A percentile compares a stretch with the other conserved stretches of the same genome.
These are phyloP conservation scores for Fulmarus glacialis DNA, from an alignment of 2,113 vertebrate species.

Conservation along the genomic window DNA sequence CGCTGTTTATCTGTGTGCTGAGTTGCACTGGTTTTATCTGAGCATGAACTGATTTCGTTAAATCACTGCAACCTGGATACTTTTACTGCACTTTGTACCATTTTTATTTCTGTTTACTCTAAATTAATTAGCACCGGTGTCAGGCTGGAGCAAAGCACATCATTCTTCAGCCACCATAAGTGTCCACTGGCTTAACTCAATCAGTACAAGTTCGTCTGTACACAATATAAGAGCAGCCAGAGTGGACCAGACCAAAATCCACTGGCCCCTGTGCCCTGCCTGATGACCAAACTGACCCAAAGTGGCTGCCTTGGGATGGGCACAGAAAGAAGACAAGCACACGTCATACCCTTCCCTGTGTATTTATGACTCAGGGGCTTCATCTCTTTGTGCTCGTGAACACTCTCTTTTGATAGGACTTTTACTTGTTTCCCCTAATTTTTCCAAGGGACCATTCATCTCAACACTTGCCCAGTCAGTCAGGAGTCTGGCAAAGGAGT, in stretches of 20 bases:
- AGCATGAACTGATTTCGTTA: neutral
- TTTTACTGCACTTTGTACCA: slow-evolving; percentile 17
- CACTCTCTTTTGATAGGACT: neutral
- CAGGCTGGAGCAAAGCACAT: slow-evolving; percentile 1
- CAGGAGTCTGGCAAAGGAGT: neutral
- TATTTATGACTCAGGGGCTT: neutral
- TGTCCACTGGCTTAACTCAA: neutral
- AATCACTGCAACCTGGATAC: slow-evolving; percentile 28
- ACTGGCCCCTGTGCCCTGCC: neutral
- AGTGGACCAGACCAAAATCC: neutral
- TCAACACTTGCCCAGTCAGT: neutral
- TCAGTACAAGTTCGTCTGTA: neutral
- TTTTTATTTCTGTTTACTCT: slow-evolving; percentile 44
- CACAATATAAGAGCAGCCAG: neutral
- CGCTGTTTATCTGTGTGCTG: neutral
- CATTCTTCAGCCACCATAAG: slow-evolving; percentile 6
- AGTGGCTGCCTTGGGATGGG: neutral
- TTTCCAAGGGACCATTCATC: neutral
- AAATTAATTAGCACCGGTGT: neutral
- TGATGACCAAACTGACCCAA: neutral
- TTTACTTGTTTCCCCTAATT: neutral
- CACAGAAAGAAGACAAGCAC: neutral
- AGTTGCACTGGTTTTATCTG: slow-evolving; percentile 19
- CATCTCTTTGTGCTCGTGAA: neutral
- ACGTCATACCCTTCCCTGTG: rapidly evolving